Conservation (phyloP, 2,797 vertebrate genomes). For the Pipistrellus pipistrellus region DNA sequence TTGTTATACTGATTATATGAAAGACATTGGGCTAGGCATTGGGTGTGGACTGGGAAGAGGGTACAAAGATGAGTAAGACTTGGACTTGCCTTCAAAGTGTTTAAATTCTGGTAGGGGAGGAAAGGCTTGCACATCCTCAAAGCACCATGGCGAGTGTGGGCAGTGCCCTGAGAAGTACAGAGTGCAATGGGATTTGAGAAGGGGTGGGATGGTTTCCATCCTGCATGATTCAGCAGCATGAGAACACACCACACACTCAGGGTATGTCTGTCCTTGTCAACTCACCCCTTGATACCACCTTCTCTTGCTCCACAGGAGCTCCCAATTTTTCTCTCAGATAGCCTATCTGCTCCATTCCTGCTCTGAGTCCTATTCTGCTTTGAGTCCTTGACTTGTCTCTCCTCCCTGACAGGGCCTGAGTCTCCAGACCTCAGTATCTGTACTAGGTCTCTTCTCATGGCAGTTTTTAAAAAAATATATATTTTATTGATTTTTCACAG, state of each 20-base stretch:
- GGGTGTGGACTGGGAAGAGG: not conserved
- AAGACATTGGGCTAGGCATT: not conserved
- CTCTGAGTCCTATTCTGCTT: not conserved
- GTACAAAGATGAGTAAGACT: not conserved
- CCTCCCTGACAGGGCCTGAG: not conserved
- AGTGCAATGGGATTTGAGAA: slow-evolving; percentile 4
- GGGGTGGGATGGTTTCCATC: not conserved
- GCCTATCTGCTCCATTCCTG: not conserved
- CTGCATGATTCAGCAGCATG: slow-evolving; percentile 2
- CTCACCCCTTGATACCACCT: not conserved
- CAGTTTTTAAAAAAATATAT: not conserved
- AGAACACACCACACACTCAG: not conserved
- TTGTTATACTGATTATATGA: not conserved
- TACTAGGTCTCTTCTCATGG: not conserved
- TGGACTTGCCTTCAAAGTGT: slow-evolving; percentile 32
- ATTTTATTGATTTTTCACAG: no score
- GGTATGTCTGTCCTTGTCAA: not conserved
- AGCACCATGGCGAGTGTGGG: not conserved
- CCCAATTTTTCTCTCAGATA: not conserved
- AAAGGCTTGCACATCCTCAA: not conserved
- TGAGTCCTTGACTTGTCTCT: not conserved
- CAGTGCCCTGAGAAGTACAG: not conserved
- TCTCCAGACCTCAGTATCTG: not conserved
- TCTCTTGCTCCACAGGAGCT: not conserved
- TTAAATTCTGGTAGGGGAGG: not conserved